A percentile compares a stretch with the other conserved stretches of the same genome.
Conservation (phyloP, 2,113 vertebrate species). For the Amia ocellicauda region DNA sequence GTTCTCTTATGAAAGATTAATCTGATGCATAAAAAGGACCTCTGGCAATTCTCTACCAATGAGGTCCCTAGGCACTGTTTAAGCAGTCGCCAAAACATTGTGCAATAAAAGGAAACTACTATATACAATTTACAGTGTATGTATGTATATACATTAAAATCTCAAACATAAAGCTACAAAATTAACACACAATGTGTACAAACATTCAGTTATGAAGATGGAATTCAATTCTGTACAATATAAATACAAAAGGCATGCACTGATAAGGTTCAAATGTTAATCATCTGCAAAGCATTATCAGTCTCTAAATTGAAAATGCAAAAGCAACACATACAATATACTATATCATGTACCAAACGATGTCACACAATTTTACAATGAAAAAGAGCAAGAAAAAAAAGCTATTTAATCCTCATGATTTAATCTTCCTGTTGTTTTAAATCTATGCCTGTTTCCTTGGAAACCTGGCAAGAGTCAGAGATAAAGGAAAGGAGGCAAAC, state of each 20-base stretch:
- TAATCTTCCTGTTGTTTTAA: constrained; percentile 73
- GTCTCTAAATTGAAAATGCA: too few relatives aligned
- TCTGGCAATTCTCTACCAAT: not conserved
- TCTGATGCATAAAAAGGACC: constrained; percentile 37
- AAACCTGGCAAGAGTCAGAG: constrained; percentile 65
- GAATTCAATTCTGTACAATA: too few relatives aligned
- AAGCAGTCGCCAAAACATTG: not conserved
- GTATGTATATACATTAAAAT: too few relatives aligned
- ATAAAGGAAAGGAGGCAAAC: constrained; percentile 65
- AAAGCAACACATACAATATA: too few relatives aligned
- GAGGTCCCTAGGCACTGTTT: not conserved
- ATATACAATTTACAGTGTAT: too few relatives aligned
- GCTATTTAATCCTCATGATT: constrained; percentile 67
- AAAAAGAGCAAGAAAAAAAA: constrained; percentile 32
- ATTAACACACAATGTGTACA: too few relatives aligned
- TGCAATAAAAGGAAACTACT: not conserved
- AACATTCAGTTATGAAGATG: too few relatives aligned
- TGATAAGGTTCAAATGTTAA: too few relatives aligned
- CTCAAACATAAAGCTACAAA: too few relatives aligned
- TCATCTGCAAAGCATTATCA: too few relatives aligned
- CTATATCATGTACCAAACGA: too few relatives aligned
- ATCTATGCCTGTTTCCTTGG: constrained; percentile 77
- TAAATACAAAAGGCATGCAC: too few relatives aligned
- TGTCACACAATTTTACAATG: not conserved
- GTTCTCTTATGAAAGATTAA: constrained; percentile 43